phyloP scores from a whole-genome alignment of 2,888 invertebrate species.

The Gastracanthus pulcherrimus region DNA sequence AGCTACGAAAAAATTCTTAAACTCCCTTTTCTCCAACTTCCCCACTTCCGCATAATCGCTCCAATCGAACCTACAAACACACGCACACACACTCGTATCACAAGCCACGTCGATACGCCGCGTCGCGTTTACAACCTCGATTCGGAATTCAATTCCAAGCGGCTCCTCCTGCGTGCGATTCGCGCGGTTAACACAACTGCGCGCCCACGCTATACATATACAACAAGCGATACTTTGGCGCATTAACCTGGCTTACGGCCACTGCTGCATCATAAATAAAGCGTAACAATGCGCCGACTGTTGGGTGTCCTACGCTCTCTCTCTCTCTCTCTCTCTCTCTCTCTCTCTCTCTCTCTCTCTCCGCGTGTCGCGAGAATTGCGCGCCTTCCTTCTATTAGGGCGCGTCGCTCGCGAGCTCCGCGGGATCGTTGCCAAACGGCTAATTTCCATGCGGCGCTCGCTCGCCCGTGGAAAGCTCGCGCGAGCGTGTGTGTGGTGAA shows the following conservation, averaged over 20 bases:
- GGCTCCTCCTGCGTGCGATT: slow-evolving; percentile 50
- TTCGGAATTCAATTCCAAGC: slow-evolving; percentile 53
- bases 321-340: too few species aligned
- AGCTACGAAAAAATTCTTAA: neutral
- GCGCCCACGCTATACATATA: too few species aligned
- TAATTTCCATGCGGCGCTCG: slow-evolving; percentile 62
- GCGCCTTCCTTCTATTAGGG: slow-evolving; percentile 55
- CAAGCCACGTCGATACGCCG: neutral
- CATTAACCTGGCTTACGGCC: slow-evolving; percentile 70
- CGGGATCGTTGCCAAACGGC: slow-evolving; percentile 66
- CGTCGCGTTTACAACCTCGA: slow-evolving; percentile 9
- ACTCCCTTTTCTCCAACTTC: neutral
- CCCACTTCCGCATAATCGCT: neutral
- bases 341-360: too few species aligned
- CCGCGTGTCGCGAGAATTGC: slow-evolving; percentile 1
- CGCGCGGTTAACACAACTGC: too few species aligned
- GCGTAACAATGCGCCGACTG: slow-evolving; percentile 63
- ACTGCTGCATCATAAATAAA: slow-evolving; percentile 69
- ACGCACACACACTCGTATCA: neutral
- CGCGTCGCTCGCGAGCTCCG: slow-evolving; percentile 3
- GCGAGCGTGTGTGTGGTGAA: neutral
- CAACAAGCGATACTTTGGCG: slow-evolving; percentile 63
- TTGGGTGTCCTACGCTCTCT: neutral
- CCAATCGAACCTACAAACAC: too few species aligned
- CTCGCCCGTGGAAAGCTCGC: neutral